Evolutionary conservation across 2,797 vertebrate species (phyloP).

Genomic region (Clamator glandarius): DNA sequence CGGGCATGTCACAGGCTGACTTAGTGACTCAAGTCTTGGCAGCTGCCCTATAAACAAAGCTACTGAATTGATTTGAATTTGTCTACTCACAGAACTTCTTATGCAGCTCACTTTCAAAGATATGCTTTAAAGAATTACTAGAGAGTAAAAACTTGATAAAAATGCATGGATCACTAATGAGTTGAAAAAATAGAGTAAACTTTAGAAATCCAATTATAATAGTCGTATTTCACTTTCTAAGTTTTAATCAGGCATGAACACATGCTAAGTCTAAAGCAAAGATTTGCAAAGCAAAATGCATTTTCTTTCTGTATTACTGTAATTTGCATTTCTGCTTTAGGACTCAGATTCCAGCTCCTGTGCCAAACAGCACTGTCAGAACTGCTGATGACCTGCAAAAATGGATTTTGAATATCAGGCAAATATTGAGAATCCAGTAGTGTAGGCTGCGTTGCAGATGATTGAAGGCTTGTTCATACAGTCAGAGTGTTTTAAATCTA

Average conservation of each 20-base stretch:
- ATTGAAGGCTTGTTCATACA: background rate
- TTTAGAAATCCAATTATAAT: background rate
- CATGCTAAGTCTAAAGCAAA: background rate
- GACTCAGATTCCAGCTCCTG: background rate
- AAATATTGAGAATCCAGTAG: background rate
- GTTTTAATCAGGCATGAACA: background rate
- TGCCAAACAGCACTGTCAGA: background rate
- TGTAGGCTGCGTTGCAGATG: background rate
- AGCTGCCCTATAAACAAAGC: constrained; percentile 52
- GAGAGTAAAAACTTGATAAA: constrained; percentile 23
- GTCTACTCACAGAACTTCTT: background rate
- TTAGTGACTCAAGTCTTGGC: constrained; percentile 69
- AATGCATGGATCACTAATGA: background rate
- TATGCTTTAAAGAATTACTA: constrained; percentile 20
- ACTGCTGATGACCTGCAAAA: background rate
- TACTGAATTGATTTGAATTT: constrained; percentile 41
- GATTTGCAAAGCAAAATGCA: background rate
- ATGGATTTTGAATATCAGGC: background rate
- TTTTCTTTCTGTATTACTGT: background rate
- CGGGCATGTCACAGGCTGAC: constrained; percentile 61
- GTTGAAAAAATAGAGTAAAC: background rate
- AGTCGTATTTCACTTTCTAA: background rate
- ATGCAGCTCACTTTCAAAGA: background rate
- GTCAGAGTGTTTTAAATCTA: background rate
- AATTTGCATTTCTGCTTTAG: background rate